Conservation (phyloP, 2,113 vertebrate species). For the Pseudonaja textilis region DNA sequence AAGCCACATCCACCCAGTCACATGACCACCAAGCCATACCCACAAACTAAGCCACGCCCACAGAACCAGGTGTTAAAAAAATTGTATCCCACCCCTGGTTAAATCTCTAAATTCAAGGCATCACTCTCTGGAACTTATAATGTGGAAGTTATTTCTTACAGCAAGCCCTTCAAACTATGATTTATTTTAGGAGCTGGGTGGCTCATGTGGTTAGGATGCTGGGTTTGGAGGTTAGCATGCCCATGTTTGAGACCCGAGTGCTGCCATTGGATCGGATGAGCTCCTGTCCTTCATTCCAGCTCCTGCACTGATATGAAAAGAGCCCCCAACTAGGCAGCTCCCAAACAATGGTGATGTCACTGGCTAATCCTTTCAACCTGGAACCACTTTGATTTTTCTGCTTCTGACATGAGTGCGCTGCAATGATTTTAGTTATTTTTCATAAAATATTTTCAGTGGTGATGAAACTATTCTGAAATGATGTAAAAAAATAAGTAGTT, state of each 20-base stretch:
- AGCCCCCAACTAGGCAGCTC: background rate
- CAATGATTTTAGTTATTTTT: background rate
- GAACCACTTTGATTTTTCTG: background rate
- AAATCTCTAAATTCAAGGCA: background rate
- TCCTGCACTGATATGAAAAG: background rate
- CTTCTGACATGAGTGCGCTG: background rate
- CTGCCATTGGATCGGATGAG: background rate
- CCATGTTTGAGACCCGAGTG: background rate
- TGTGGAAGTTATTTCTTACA: background rate
- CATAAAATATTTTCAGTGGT: background rate
- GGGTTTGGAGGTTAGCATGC: too few relatives aligned
- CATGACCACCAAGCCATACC: too few relatives aligned
- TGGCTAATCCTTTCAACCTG: background rate
- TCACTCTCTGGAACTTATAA: background rate
- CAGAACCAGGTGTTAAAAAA: too few relatives aligned
- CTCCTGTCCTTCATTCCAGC: background rate
- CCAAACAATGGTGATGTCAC: background rate
- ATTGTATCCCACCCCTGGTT: background rate
- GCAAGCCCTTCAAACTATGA: background rate
- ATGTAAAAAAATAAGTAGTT: background rate
- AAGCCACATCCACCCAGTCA: too few relatives aligned
- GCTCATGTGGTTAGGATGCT: background rate
- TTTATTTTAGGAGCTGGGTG: background rate
- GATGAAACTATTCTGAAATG: background rate
- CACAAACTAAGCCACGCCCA: too few relatives aligned